Conservation (phyloP, 1,140 invertebrate genomes). For the Trypoxylus dichotomus region DNA sequence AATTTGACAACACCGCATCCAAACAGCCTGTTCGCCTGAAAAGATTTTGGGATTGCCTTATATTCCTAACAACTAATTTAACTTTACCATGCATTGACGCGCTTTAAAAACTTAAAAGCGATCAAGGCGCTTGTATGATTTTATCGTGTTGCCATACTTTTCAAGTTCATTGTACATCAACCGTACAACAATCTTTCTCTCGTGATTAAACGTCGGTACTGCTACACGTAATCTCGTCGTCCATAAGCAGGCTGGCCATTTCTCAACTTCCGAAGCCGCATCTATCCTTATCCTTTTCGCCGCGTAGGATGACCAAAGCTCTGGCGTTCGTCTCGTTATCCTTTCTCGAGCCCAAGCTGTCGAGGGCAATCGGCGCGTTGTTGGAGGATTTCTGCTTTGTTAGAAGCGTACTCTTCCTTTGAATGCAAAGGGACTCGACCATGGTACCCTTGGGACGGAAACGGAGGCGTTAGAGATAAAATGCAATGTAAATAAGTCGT, state of each 20-base stretch:
- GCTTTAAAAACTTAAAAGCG: too few relatives aligned
- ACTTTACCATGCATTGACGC: too few relatives aligned
- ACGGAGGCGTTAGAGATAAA: not conserved
- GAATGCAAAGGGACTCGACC: constrained; percentile 20
- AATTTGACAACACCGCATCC: too few relatives aligned
- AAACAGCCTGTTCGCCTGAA: too few relatives aligned
- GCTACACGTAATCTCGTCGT: not conserved
- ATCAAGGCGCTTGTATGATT: not conserved
- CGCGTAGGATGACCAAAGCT: not conserved
- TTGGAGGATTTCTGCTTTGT: not conserved
- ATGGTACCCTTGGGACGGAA: constrained; percentile 13
- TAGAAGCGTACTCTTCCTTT: not conserved
- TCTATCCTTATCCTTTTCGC: constrained; percentile 1
- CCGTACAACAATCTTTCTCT: not conserved
- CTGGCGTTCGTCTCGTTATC: not conserved
- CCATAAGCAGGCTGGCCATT: not conserved
- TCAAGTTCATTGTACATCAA: not conserved
- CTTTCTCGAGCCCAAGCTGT: not conserved
- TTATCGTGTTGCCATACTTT: too few relatives aligned
- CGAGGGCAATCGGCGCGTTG: constrained; percentile 2
- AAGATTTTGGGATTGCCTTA: too few relatives aligned
- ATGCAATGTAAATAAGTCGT: not conserved
- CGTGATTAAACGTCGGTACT: not conserved
- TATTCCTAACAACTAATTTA: too few relatives aligned
- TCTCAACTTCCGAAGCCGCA: constrained; percentile 10